These are phyloP conservation scores for Monarcha castaneiventris DNA, from an alignment of 2,113 vertebrate genomes.

Conservation along the genomic window DNA sequence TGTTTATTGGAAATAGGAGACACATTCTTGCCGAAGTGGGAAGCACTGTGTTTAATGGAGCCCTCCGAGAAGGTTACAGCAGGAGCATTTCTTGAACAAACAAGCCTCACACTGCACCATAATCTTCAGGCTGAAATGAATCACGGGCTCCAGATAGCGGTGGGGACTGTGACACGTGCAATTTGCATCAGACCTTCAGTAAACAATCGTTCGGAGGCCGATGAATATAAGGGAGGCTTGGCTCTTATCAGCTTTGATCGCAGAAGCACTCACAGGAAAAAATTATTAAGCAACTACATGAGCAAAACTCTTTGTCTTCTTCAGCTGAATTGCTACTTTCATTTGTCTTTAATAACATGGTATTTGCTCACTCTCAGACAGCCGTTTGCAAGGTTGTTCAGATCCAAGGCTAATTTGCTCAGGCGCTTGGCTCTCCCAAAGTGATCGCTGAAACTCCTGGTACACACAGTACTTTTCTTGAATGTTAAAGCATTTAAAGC, in stretches of 20 bases:
- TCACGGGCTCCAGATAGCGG: background rate
- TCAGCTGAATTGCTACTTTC: conserved; percentile 51
- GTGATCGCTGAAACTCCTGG: conserved; percentile 42
- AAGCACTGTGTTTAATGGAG: background rate
- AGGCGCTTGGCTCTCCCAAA: conserved; percentile 45
- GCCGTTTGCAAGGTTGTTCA: conserved; percentile 28
- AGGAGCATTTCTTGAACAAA: conserved; percentile 1
- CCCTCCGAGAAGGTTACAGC: background rate
- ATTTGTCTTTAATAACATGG: conserved; percentile 62
- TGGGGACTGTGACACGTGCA: background rate
- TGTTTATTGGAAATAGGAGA: conserved; percentile 47
- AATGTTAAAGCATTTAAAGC: conserved; percentile 50
- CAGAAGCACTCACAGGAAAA: background rate
- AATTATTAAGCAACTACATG: conserved; percentile 20
- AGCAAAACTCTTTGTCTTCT: conserved; percentile 53
- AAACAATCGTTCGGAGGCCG: background rate
- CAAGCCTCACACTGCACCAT: background rate
- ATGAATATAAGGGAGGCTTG: background rate
- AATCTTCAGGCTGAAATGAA: background rate
- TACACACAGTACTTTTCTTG: conserved; percentile 53
- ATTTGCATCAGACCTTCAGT: conserved; percentile 57
- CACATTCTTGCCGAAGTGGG: background rate
- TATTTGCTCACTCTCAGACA: conserved; percentile 56
- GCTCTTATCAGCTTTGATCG: background rate
- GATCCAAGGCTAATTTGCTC: conserved; percentile 61